phyloP scores from a whole-genome alignment of 2,888 invertebrate species.

The Erebia palarica region DNA sequence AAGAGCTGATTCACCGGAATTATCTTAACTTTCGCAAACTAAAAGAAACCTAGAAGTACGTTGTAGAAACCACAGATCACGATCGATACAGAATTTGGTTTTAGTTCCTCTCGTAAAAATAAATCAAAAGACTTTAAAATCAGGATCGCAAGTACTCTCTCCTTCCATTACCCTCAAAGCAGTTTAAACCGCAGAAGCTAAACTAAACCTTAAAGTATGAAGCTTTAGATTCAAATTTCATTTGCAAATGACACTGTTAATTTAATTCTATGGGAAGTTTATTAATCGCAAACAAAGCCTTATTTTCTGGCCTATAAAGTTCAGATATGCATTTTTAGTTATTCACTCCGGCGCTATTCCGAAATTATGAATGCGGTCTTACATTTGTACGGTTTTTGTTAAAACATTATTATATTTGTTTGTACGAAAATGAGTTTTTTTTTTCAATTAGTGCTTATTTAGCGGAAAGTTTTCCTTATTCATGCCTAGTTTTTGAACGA shows the following conservation, averaged over 20 bases:
- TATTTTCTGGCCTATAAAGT: slow-evolving; percentile 53
- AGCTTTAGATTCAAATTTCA: slow-evolving; percentile 48
- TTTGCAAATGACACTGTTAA: slow-evolving; percentile 39
- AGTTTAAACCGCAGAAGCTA: slow-evolving; percentile 38
- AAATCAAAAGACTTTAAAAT: slow-evolving; percentile 68
- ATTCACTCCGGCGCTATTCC: slow-evolving; percentile 32
- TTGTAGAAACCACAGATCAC: slow-evolving; percentile 43
- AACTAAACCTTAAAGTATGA: slow-evolving; percentile 53
- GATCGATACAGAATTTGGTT: slow-evolving; percentile 53
- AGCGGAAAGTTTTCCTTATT: slow-evolving; percentile 20
- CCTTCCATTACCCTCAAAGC: slow-evolving; percentile 52
- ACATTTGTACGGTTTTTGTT: slow-evolving; percentile 29
- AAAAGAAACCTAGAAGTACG: slow-evolving; percentile 34
- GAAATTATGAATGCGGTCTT: slow-evolving; percentile 35
- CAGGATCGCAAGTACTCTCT: slow-evolving; percentile 60
- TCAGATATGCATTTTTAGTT: slow-evolving; percentile 46
- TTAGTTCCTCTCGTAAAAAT: slow-evolving; percentile 65
- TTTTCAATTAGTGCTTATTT: slow-evolving; percentile 27
- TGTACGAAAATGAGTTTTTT: slow-evolving; percentile 22
- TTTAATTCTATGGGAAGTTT: slow-evolving; percentile 42
- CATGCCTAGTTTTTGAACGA: slow-evolving; percentile 15
- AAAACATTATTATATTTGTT: slow-evolving; percentile 33
- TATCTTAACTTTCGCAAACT: slow-evolving; percentile 21
- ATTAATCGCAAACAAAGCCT: slow-evolving; percentile 53
- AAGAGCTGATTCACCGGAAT: background rate